phyloP scores from a whole-genome alignment of 2,888 invertebrate genomes.

The Epsilonema sp. region DNA sequence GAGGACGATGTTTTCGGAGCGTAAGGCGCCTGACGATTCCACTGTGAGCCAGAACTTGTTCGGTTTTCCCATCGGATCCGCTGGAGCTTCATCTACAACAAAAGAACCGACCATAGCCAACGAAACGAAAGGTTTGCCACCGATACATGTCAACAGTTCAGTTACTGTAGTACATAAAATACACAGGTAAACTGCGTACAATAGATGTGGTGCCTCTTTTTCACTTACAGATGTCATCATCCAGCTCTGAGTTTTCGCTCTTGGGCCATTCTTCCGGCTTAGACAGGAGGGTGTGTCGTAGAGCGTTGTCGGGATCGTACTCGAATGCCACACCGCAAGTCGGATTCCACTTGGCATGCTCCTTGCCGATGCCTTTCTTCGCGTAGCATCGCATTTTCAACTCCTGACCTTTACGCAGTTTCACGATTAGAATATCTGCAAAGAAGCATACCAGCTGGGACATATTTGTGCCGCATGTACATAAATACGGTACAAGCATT shows the following conservation, averaged over 20 bases:
- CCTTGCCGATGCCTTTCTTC: constrained; percentile 85
- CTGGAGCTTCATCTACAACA: constrained; percentile 63
- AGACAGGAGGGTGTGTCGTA: constrained; percentile 75
- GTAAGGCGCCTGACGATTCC: constrained; percentile 77
- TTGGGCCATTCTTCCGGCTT: constrained; percentile 44
- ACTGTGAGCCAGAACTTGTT: constrained; percentile 93
- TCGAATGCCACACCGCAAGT: constrained; percentile 95
- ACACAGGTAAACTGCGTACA: too few species aligned
- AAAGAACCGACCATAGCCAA: too few species aligned
- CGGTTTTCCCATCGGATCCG: constrained; percentile 79
- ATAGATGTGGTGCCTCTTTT: too few species aligned
- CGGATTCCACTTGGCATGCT: constrained; percentile 99
- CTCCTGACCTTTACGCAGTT: constrained; percentile 63
- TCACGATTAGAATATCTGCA: constrained; percentile 47
- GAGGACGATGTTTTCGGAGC: constrained; percentile 85
- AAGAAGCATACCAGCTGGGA: neutral
- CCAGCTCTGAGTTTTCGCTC: constrained; percentile 81
- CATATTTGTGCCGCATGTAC: too few species aligned
- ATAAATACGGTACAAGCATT: too few species aligned
- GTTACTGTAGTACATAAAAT: too few species aligned
- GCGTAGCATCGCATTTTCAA: constrained; percentile 83
- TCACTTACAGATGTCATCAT: constrained; percentile 41
- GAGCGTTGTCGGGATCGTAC: constrained; percentile 93
- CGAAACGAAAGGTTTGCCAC: too few species aligned
- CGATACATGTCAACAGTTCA: too few species aligned